phyloP scores from a whole-genome alignment of 64 coral and sea anemone species.

The Pachyseris speciosa region DNA sequence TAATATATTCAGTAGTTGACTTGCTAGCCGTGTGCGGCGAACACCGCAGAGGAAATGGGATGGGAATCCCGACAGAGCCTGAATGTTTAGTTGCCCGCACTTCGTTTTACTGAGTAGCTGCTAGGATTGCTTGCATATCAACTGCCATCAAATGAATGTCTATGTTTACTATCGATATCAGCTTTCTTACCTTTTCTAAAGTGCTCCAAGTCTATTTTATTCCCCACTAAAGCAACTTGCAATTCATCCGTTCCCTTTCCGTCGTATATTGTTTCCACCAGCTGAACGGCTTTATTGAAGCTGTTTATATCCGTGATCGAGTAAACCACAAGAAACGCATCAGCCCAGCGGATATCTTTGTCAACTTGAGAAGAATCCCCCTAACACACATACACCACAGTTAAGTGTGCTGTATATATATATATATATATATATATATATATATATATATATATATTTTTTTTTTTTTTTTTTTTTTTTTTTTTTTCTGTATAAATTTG shows the following conservation, averaged over 20 bases:
- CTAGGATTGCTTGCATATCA: not conserved
- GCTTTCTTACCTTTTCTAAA: conserved; percentile 80
- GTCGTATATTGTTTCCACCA: conserved; percentile 85
- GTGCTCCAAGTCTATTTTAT: conserved; percentile 93
- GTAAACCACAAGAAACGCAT: conserved; percentile 95
- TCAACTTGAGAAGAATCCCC: conserved; percentile 55
- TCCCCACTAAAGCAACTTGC: conserved; percentile 92
- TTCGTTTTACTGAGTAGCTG: too few species aligned
- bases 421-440: too few species aligned
- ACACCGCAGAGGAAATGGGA: too few species aligned
- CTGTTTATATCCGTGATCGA: conserved; percentile 95
- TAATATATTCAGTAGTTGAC: too few species aligned
- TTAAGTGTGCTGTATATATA: too few species aligned
- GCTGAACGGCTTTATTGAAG: conserved; percentile 85
- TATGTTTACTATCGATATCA: not conserved
- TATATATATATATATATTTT: too few species aligned
- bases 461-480: too few species aligned
- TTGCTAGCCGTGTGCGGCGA: too few species aligned
- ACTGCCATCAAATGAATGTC: not conserved
- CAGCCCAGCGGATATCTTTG: conserved; percentile 90
- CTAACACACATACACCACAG: not conserved
- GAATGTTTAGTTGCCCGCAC: too few species aligned
- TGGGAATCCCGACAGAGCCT: too few species aligned
- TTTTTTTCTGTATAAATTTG: too few species aligned
- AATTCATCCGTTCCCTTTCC: conserved; percentile 91